These are phyloP conservation scores for Sporophila hypoxantha DNA, from an alignment of 2,113 vertebrate species.

Conservation along the genomic window DNA sequence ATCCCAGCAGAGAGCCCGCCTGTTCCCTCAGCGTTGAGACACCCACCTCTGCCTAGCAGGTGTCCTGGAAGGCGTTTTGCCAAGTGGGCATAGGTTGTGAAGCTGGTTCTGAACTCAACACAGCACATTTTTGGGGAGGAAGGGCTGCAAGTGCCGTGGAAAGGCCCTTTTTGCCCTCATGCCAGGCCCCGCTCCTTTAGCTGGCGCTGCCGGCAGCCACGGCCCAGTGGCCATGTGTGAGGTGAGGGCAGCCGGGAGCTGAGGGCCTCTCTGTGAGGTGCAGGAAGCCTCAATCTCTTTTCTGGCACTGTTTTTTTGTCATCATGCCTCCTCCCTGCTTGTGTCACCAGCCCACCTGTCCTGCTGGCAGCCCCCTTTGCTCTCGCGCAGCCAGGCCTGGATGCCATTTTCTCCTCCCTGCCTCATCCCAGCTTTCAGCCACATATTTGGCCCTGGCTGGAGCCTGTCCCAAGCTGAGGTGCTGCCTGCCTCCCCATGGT, in stretches of 20 bases:
- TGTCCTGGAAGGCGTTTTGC: rapidly evolving
- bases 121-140: rapidly evolving
- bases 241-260: neutral
- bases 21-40: rapidly evolving
- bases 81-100: rapidly evolving
- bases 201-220: rapidly evolving
- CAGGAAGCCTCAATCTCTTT: neutral
- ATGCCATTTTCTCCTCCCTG: neutral
- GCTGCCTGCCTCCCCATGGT: neutral
- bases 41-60: neutral
- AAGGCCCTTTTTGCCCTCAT: rapidly evolving
- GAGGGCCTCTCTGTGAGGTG: neutral
- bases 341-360: neutral
- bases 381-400: rapidly evolving
- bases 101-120: neutral
- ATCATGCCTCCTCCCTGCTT: neutral
- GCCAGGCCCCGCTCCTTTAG: neutral
- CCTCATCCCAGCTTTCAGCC: neutral
- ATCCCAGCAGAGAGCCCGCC: neutral
- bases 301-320: neutral
- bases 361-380: neutral
- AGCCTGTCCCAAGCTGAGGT: neutral
- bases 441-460: no score
- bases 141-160: rapidly evolving
- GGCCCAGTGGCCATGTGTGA: rapidly evolving